Evolutionary conservation across 2,113 vertebrate genomes (phyloP), one percentile per base, ranked within the genome.

Genomic region (Chlorodrepanis virens): DNA sequence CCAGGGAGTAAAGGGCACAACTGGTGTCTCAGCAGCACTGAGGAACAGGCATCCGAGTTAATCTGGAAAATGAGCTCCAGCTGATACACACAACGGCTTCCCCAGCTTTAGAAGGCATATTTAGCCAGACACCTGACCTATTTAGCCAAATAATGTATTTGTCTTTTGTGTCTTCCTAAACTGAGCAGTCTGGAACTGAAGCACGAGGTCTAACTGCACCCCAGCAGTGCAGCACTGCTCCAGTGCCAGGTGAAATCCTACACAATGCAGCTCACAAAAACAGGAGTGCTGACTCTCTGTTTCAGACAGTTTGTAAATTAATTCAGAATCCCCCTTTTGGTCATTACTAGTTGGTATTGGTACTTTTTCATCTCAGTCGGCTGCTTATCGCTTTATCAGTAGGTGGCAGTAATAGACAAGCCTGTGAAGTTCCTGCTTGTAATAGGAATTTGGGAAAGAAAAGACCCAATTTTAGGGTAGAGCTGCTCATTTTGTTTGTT

Each of bases 331-430:
- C 19, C 8, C 5, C 57, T 65, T 53, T 23, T 10, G 29, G 53
- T 56, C 4, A 18, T 47, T 84, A 25, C 40, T 33, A n/a, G 47
- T 28, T 77, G 52, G 29, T 5, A 0, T 5, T 28, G 22, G 3
- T n/a, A 7, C 10, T 79, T 79, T 50, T 76, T 22, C 42, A 8
- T 59, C 74, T 83, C 60, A 45, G 40, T 27, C 3, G 3, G 45
- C 75, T 63, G n/a, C 94, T 91, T 67, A 75, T 72, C 42, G 47
- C 53, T 88, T 81, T 9, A 61, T 80, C 96, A 90, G 93, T 79
- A 97, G 97, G 82, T 97, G 97, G 97, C 97, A 96, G 95, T 93
- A 96, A 83, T 1, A 85, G 92, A 96, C 9, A 76, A 90, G 49
- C 40, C 49, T 93, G 75, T 54, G 74, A 47, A 59, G 76, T 20